Evolutionary conservation across 1,140 invertebrate species (phyloP).

Genomic region (Drosophila sp.): DNA sequence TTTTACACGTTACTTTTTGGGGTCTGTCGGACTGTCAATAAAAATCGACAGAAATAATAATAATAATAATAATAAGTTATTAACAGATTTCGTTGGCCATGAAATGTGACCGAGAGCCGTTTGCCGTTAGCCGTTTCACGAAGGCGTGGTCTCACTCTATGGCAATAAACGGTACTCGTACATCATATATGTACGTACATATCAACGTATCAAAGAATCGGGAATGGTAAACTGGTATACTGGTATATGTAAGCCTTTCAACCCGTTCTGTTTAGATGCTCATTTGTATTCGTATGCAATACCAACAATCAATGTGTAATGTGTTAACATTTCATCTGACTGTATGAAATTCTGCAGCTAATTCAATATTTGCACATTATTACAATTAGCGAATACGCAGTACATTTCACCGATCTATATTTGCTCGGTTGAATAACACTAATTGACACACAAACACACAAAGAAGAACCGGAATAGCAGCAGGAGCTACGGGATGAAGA

Average conservation of each 20-base stretch:
- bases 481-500: not conserved
- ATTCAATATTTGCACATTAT: conserved; percentile 72
- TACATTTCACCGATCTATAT: conserved; percentile 59
- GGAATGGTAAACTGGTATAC: conserved; percentile 28
- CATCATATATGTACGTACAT: conserved; percentile 8
- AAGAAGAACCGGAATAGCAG: conserved; percentile 11
- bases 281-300: not conserved
- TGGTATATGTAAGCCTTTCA: conserved; percentile 42
- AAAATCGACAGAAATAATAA: conserved; percentile 16
- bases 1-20: conserved; percentile 58
- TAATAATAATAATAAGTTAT: conserved; percentile 29
- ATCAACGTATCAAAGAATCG: not conserved
- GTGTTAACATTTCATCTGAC: conserved; percentile 32
- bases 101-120: conserved; percentile 68
- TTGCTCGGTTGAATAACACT: conserved; percentile 70
- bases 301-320: not conserved
- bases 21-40: conserved; percentile 38
- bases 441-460: conserved; percentile 63
- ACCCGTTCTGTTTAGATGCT: conserved; percentile 41
- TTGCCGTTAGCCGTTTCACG: conserved; percentile 64
- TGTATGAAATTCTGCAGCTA: conserved; percentile 33
- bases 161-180: conserved; percentile 41
- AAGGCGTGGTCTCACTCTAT: conserved; percentile 27
- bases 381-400: conserved; percentile 53
- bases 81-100: conserved; percentile 60